phyloP scores from a whole-genome alignment of 2,113 vertebrate genomes.

The Limnothrissa miodon region DNA sequence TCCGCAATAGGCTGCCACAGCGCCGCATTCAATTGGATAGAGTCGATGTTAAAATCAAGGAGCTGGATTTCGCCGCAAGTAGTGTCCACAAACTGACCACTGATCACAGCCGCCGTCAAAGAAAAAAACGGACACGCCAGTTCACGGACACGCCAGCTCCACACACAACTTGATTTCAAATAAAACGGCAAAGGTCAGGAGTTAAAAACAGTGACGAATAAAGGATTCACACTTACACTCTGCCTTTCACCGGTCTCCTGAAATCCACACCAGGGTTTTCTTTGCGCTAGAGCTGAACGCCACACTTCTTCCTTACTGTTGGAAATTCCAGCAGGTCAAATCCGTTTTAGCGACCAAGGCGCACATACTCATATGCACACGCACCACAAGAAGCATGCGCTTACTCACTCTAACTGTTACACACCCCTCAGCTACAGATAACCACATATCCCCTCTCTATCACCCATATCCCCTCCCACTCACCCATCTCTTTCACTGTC shows the following conservation, averaged over 20 bases:
- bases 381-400: background rate
- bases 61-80: slow-evolving; percentile 8
- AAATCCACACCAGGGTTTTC: slow-evolving; percentile 34
- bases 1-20: background rate
- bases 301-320: slow-evolving; percentile 34
- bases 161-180: background rate
- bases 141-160: no score
- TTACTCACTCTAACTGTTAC: background rate
- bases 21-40: background rate
- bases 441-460: background rate
- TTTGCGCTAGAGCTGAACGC: background rate
- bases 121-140: background rate
- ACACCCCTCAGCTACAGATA: background rate
- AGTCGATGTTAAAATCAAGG: slow-evolving; percentile 21
- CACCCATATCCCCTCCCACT: background rate
- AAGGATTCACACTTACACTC: background rate
- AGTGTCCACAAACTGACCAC: background rate
- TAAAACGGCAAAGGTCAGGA: background rate
- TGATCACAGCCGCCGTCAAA: background rate
- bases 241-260: background rate
- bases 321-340: slow-evolving; percentile 42
- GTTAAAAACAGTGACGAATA: no score
- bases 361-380: background rate
- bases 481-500: background rate
- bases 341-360: background rate